These are phyloP conservation scores for Graphium colonna DNA, from an alignment of 2,888 invertebrate genomes.

Conservation along the genomic window DNA sequence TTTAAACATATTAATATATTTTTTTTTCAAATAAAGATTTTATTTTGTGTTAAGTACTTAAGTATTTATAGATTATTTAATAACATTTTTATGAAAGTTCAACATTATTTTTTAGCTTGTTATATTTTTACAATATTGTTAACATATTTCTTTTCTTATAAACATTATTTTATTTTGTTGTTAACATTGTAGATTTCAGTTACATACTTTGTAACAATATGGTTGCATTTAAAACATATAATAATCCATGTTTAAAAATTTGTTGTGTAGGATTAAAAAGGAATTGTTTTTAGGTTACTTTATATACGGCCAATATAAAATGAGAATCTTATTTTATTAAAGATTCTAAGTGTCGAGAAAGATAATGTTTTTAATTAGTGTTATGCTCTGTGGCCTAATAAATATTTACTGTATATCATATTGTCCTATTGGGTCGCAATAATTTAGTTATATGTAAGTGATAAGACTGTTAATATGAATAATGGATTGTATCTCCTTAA, in stretches of 20 bases:
- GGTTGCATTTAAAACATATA: not conserved
- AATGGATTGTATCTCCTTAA: conserved; percentile 1
- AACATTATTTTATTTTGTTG: not conserved
- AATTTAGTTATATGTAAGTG: conserved; percentile 1
- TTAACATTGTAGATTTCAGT: not conserved
- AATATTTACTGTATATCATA: conserved; percentile 2
- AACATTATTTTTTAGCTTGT: not conserved
- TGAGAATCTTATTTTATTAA: too few relatives aligned
- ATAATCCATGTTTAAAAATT: not conserved
- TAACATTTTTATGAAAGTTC: not conserved
- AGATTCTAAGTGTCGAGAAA: too few relatives aligned
- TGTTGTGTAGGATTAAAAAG: not conserved
- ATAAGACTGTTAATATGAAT: conserved; percentile 10
- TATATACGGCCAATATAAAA: not conserved
- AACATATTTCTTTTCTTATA: not conserved
- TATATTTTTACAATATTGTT: not conserved
- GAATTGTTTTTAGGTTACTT: not conserved
- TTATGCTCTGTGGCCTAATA: conserved; percentile 16
- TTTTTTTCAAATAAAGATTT: too few relatives aligned
- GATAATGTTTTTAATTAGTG: too few relatives aligned
- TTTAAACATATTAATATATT: too few relatives aligned
- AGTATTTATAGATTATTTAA: not conserved
- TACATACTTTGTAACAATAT: too few relatives aligned
- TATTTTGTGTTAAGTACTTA: not conserved
- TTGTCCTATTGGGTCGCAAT: not conserved